Conservation (phyloP, 2,888 invertebrate genomes). For the Drosophila diplacantha region DNA sequence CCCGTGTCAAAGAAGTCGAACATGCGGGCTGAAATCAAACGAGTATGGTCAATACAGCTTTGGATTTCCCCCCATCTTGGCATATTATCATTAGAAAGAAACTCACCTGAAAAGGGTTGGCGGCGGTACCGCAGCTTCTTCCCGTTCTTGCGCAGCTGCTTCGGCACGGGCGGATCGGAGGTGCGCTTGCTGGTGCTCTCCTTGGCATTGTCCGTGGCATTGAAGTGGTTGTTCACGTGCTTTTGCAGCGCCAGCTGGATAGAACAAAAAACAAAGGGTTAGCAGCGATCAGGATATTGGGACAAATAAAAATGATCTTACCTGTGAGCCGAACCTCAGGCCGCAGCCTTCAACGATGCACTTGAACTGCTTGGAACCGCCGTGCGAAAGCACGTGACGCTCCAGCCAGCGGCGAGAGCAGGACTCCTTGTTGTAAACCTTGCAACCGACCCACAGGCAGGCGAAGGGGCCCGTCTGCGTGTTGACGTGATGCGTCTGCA, state of each 20-base stretch:
- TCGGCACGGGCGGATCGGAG: conserved; percentile 86
- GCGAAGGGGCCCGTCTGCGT: conserved; percentile 91
- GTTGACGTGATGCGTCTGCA: conserved; percentile 91
- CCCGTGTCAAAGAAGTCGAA: conserved; percentile 96
- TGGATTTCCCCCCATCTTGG: too few relatives aligned
- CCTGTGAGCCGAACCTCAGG: conserved; percentile 90
- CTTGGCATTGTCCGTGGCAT: conserved; percentile 79
- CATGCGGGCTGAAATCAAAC: conserved; percentile 86
- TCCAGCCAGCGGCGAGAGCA: conserved; percentile 96
- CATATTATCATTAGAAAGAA: neutral
- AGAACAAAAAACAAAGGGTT: neutral
- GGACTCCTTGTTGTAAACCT: conserved; percentile 94
- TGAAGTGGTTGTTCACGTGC: conserved; percentile 96
- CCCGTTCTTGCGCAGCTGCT: conserved; percentile 90
- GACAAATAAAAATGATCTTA: conserved; percentile 75
- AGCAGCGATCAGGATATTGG: neutral
- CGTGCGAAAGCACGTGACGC: conserved; percentile 93
- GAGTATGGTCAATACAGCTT: neutral
- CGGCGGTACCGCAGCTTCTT: conserved; percentile 91
- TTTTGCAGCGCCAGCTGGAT: conserved; percentile 85
- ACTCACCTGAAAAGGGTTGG: conserved; percentile 92
- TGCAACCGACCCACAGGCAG: conserved; percentile 95
- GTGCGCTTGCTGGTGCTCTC: conserved; percentile 83
- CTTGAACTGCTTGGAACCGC: conserved; percentile 94
- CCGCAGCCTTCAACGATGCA: conserved; percentile 98